Base-by-base conservation (phyloP, 2,888 invertebrate genomes). In the Trachelus tabidus region DNA sequence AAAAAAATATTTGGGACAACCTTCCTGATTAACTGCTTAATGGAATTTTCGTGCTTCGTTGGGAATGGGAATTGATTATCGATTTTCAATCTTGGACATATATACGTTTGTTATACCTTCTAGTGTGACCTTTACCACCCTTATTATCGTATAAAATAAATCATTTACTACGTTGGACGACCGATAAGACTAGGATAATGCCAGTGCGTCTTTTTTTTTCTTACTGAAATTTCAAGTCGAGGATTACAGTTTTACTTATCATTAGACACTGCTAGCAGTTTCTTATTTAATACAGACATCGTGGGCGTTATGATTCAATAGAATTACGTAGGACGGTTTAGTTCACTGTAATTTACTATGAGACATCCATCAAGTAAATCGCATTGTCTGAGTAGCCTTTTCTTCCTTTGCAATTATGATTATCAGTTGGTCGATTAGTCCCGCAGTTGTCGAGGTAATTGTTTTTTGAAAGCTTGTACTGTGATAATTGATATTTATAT, bases 1-100 rank as follows among this genome's bases (percentile, higher is more conserved):
- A 73, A n/a, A 33, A n/a, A 1, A 31, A 31, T 75, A 75, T 33
- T 12, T 75, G 23, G 74, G 74, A 77, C 15, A 56, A 34, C 76
- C 76, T 15, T 81, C 77, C 56, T 56, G 23, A 23, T 33, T 34
- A 34, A 71, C 71, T 30, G 3, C 23, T 30, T 30, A 30, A 71
- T 71, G 23, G 6, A 56, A 31, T 71, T 71, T 30, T 71, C 71
- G 23, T 33, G 34, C 34, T 30, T 23, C 15, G 30, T 71, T 11
- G 71, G 71, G 15, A 2, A 30, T 15, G 71, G 71, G 30, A 71
- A 71, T 30, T 71, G 12, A 34, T 71, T 71, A 31, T 34, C 34
- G 34, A 34, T 12, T 30, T 71, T 71, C 34, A 34, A 71, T 56
- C 23, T 56, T 56, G 56, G 23, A 0, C n/a, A n/a, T 23, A 56